Percentiles rank a stretch among this genome's conserved stretches.
phyloP scores from a whole-genome alignment of 2,888 invertebrate genomes.

The Sericinus montela region DNA sequence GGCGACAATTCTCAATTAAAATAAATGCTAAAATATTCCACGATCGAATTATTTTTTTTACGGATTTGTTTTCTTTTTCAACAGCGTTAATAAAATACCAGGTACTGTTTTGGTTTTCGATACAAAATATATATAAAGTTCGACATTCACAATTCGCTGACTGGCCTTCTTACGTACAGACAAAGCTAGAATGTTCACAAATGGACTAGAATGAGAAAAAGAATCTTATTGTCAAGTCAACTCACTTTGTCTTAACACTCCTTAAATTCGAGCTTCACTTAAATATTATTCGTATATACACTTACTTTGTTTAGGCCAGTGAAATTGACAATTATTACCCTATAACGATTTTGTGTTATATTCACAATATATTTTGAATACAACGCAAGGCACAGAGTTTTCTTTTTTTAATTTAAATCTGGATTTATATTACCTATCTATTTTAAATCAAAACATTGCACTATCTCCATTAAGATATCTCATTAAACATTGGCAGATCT shows the following conservation, averaged over 20 bases:
- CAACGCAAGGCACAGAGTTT: slow-evolving; percentile 73
- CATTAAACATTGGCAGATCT: slow-evolving; percentile 63
- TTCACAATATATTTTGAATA: slow-evolving; percentile 53
- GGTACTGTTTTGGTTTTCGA: slow-evolving; percentile 15
- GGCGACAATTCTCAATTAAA: slow-evolving; percentile 6
- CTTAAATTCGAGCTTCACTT: slow-evolving; percentile 69
- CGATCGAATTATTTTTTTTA: slow-evolving; percentile 13
- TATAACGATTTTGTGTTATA: slow-evolving; percentile 54
- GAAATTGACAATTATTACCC: slow-evolving; percentile 71
- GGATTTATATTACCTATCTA: slow-evolving; percentile 41
- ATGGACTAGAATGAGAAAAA: slow-evolving; percentile 60
- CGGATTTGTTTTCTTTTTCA: slow-evolving; percentile 3
- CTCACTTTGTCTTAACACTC: slow-evolving; percentile 62
- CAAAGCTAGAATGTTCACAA: slow-evolving; percentile 59
- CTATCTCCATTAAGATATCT: slow-evolving; percentile 39
- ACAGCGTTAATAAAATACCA: slow-evolving; percentile 7
- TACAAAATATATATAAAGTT: slow-evolving; percentile 3
- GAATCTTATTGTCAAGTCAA: slow-evolving; percentile 67
- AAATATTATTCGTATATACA: slow-evolving; percentile 54
- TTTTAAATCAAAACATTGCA: slow-evolving; percentile 47
- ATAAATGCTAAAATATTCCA: slow-evolving; percentile 12
- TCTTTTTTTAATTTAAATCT: too few species aligned
- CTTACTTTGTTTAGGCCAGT: slow-evolving; percentile 62
- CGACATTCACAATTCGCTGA: neutral
- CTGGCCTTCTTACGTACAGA: slow-evolving; percentile 23